phyloP scores from a whole-genome alignment of 2,113 vertebrate genomes.

The Boleophthalmus pectinirostris region DNA sequence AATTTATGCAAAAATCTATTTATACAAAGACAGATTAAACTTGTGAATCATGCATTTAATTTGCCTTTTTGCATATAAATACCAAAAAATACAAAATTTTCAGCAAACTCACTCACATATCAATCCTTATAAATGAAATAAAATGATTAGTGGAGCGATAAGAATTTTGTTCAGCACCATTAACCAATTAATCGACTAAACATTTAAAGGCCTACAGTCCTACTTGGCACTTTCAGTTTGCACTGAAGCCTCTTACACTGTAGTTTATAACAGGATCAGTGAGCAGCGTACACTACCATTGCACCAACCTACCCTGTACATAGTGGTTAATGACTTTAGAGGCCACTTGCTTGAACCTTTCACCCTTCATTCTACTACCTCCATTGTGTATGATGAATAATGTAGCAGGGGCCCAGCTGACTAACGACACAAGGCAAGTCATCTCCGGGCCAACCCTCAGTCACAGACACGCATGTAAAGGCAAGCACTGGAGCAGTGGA shows the following conservation, averaged over 20 bases:
- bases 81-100: too few species aligned
- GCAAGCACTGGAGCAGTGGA: slow-evolving; percentile 44
- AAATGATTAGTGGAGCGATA: too few species aligned
- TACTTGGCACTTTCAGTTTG: background rate
- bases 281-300: background rate
- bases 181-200: too few species aligned
- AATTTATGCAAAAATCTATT: too few species aligned
- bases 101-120: too few species aligned
- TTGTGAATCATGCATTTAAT: too few species aligned
- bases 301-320: background rate
- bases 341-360: slow-evolving; percentile 37
- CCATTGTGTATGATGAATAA: slow-evolving; percentile 77
- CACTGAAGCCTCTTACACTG: background rate
- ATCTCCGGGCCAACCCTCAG: slow-evolving; percentile 70
- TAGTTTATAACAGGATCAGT: background rate
- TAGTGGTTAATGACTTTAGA: slow-evolving; percentile 18
- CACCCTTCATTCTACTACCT: slow-evolving; percentile 57
- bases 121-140: too few species aligned
- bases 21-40: too few species aligned
- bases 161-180: too few species aligned
- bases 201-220: too few species aligned
- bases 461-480: slow-evolving; percentile 49
- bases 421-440: slow-evolving; percentile 64
- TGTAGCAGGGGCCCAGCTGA: slow-evolving; percentile 78
- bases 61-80: too few species aligned